phyloP scores from a whole-genome alignment of 2,888 invertebrate species.

The Metellina segmentata region DNA sequence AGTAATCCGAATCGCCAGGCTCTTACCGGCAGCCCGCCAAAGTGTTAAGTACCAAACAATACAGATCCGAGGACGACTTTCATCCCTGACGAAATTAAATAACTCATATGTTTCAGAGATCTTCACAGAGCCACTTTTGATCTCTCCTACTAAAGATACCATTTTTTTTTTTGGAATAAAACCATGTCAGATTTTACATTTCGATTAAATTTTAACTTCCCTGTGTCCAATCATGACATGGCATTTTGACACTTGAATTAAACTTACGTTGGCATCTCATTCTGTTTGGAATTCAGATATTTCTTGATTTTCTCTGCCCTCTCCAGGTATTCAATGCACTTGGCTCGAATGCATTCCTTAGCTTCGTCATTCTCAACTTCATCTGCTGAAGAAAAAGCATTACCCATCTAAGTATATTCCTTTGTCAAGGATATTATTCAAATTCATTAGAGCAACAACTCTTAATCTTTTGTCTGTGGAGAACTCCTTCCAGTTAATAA shows the following conservation, averaged over 20 bases:
- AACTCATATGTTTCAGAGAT: too few relatives aligned
- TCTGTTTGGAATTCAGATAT: constrained; percentile 90
- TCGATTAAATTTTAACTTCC: too few relatives aligned
- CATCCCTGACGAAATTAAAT: too few relatives aligned
- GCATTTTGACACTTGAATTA: constrained; percentile 11
- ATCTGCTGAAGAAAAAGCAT: constrained; percentile 82
- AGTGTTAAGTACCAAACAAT: too few relatives aligned
- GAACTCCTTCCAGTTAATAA: neutral
- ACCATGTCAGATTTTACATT: too few relatives aligned
- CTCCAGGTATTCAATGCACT: constrained; percentile 96
- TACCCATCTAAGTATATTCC: neutral
- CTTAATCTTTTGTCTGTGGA: neutral
- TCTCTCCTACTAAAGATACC: too few relatives aligned
- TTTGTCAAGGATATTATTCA: neutral
- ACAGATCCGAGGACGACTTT: too few relatives aligned
- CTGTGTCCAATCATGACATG: too few relatives aligned
- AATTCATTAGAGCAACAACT: neutral
- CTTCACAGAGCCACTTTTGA: too few relatives aligned
- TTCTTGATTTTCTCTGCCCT: constrained; percentile 98
- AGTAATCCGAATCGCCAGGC: too few relatives aligned
- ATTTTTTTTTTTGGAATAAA: too few relatives aligned
- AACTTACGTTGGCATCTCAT: constrained; percentile 86
- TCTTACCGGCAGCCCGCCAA: too few relatives aligned
- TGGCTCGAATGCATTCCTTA: constrained; percentile 96
- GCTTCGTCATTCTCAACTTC: constrained; percentile 98